Conservation (phyloP, 2,888 invertebrate genomes). For the Thymelicus sylvestris region DNA sequence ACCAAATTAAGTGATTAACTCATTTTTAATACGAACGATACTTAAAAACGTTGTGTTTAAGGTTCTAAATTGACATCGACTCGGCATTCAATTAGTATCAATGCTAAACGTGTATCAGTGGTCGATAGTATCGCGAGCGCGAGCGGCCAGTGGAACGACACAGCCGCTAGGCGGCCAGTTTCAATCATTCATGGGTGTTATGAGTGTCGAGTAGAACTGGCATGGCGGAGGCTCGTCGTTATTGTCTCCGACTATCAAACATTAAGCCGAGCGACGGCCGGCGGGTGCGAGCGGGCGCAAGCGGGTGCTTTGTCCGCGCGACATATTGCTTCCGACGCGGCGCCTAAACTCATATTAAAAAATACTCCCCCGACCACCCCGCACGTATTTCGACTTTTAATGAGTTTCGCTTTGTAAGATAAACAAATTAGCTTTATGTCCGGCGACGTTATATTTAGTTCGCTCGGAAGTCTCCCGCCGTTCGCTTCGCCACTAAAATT, state of each 20-base stretch:
- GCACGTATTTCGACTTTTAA: slow-evolving; percentile 53
- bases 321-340: slow-evolving; percentile 49
- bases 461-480: slow-evolving; percentile 24
- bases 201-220: slow-evolving; percentile 16
- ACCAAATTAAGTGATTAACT: too few relatives aligned
- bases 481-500: slow-evolving; percentile 11
- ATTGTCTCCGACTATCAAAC: slow-evolving; percentile 33
- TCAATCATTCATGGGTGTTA: slow-evolving; percentile 25
- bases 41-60: too few relatives aligned
- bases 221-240: slow-evolving; percentile 23
- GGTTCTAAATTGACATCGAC: too few relatives aligned
- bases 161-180: background rate
- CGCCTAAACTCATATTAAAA: slow-evolving; percentile 47
- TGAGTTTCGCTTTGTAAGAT: slow-evolving; percentile 58
- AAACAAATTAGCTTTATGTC: slow-evolving; percentile 56
- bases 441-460: slow-evolving; percentile 37
- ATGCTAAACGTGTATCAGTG: background rate
- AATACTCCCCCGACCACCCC: slow-evolving; percentile 40
- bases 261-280: slow-evolving; percentile 18
- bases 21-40: too few relatives aligned
- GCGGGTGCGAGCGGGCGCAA: slow-evolving; percentile 1
- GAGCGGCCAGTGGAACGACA: background rate
- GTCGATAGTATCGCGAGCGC: background rate
- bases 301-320: slow-evolving; percentile 38
- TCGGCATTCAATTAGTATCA: too few relatives aligned